Evolutionary conservation across 2,797 vertebrate species (phyloP).

Genomic region (Coregonus suidteri): DNA sequence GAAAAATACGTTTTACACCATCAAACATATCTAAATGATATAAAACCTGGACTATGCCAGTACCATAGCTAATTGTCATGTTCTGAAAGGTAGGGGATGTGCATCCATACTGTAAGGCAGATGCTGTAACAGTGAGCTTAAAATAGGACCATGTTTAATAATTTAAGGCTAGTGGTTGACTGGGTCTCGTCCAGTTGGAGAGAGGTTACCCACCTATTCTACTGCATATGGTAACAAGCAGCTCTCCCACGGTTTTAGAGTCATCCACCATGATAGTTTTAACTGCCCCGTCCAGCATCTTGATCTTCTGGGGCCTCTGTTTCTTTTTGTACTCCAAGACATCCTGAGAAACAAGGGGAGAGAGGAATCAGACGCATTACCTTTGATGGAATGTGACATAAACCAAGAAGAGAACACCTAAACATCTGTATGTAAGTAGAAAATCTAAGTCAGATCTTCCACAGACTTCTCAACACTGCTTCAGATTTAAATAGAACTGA

Average conservation of each 20-base stretch:
- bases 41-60: not conserved
- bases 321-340: constrained; percentile 98
- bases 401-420: too few species aligned
- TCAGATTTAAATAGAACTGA: too few species aligned
- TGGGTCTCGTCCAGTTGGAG: constrained; percentile 23
- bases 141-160: too few species aligned
- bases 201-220: constrained; percentile 84
- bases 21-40: not conserved
- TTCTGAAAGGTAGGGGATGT: constrained; percentile 6
- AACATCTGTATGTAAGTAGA: too few species aligned
- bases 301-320: constrained; percentile 96
- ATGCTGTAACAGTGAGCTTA: too few species aligned
- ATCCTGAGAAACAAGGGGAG: constrained; percentile 74
- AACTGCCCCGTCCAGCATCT: constrained; percentile 95
- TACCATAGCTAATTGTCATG: not conserved
- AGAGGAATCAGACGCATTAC: not conserved
- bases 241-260: constrained; percentile 96
- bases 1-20: constrained; percentile 26
- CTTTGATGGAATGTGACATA: not conserved
- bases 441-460: too few species aligned
- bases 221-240: constrained; percentile 97
- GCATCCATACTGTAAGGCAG: not conserved
- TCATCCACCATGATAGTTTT: constrained; percentile 99
- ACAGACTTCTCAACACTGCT: too few species aligned
- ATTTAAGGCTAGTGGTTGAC: constrained; percentile 35